phyloP scores from a whole-genome alignment of 2,888 invertebrate genomes.

The Drosophila robusta region DNA sequence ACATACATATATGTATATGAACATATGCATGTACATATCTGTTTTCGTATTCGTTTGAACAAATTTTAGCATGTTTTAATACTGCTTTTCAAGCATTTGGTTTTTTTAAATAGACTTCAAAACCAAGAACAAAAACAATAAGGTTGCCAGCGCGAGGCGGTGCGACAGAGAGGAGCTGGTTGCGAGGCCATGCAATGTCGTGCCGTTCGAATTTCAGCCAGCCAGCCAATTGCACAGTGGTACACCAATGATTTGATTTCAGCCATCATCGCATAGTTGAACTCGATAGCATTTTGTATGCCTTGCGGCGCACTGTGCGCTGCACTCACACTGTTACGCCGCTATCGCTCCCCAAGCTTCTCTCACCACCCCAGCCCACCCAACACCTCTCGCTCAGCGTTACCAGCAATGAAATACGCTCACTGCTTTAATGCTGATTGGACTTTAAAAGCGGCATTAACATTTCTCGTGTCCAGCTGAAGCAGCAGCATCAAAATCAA shows the following conservation, averaged over 20 bases:
- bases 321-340: constrained; percentile 13
- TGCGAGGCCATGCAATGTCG: constrained; percentile 67
- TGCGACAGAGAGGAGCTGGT: constrained; percentile 14
- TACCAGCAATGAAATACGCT: constrained; percentile 65
- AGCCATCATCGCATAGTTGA: not conserved
- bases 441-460: constrained; percentile 64
- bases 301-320: constrained; percentile 42
- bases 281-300: constrained; percentile 5
- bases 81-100: constrained; percentile 53
- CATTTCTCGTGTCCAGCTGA: constrained; percentile 60
- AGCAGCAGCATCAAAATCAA: constrained; percentile 68
- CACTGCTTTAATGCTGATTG: constrained; percentile 67
- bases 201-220: constrained; percentile 64
- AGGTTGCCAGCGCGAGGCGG: constrained; percentile 6
- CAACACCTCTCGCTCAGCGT: constrained; percentile 34
- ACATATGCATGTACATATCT: constrained; percentile 2
- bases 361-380: constrained; percentile 23
- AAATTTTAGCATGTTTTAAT: constrained; percentile 68
- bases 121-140: constrained; percentile 61
- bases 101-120: constrained; percentile 70
- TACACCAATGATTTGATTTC: not conserved
- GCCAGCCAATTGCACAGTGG: constrained; percentile 55
- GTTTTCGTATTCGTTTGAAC: constrained; percentile 54
- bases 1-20: too few species aligned
- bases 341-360: constrained; percentile 14